Base-by-base conservation (phyloP, 2,113 vertebrate genomes). In the Aldabrachelys gigantea region DNA sequence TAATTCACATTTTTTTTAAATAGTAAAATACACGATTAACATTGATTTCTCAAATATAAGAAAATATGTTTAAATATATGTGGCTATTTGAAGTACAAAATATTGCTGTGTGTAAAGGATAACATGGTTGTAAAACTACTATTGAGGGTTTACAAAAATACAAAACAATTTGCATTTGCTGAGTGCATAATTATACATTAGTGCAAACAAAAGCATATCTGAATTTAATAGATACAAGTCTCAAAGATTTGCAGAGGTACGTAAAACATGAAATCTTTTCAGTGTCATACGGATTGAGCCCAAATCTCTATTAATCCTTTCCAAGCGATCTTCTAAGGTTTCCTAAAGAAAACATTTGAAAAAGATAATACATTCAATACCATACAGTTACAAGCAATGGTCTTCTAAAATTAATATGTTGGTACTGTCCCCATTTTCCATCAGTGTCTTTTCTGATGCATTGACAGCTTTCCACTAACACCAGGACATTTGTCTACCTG, bases 221-320 rank as follows among this genome's bases (percentile, higher is more conserved):
- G 92, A 92, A 92, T 97, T 97, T 95, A 93, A 93, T 97, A 96
- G 89, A 92, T 53, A 94, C 96, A 97, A 92, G 62, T 96, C 95
- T 98, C 97, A 99, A n/a, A 98, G 98, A 94, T 99, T 99, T 82
- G 99, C 98, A 90, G 99, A 99, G 80, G 99, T 99, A 65, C 98
- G 99, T 81, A 99, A 98, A 94, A 99, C 96, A 41, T 99, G 99
- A 92, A 99, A 99, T 95, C 98, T 99, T 98, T 99, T 99, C 96
- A 99, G 98, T 31, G 98, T 99, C 99, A 99, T 99, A 54, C 99
- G 99, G 94, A 99, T 98, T 29, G 98, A 99, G 24, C 99, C 99
- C 96, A 99, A 96, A 82, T 99, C 98, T 14, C 98, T 98, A 19
- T 99, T 99, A 91, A 99, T 98, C 91, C 98, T 98, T 95, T 99